Evolutionary conservation across 2,113 vertebrate genomes (phyloP).

Genomic region (Trogon surrucura): DNA sequence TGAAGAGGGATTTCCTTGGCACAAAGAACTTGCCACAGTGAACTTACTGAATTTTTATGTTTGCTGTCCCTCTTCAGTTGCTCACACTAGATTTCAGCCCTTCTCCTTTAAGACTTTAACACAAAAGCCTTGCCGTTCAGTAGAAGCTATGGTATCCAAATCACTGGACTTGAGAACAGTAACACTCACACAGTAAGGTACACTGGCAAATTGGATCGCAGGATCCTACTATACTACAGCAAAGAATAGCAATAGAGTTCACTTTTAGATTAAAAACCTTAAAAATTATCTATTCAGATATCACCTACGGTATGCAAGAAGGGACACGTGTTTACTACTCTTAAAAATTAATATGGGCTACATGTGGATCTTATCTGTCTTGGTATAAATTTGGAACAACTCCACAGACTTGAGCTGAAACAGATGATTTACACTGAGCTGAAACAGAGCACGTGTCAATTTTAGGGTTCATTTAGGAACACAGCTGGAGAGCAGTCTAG

Average conservation of each 20-base stretch:
- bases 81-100: background rate
- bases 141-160: background rate
- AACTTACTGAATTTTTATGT: too few relatives aligned
- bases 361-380: background rate
- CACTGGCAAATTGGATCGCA: background rate
- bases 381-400: slow-evolving; percentile 3
- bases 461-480: background rate
- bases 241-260: background rate
- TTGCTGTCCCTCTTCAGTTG: background rate
- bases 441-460: background rate
- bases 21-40: too few relatives aligned
- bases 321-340: background rate
- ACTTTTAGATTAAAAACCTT: background rate
- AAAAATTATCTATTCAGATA: background rate
- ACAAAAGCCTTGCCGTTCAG: background rate
- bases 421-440: slow-evolving; percentile 11
- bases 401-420: background rate
- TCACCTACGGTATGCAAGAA: background rate
- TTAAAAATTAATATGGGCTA: background rate
- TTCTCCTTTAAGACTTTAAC: background rate
- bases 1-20: too few relatives aligned
- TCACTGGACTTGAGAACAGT: background rate
- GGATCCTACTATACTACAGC: background rate
- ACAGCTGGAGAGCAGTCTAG: background rate
- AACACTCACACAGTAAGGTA: background rate